A percentile compares a stretch with the other conserved stretches of the same genome.
Conservation (phyloP, 2,888 invertebrate genomes). For the Agrotis exclamationis region DNA sequence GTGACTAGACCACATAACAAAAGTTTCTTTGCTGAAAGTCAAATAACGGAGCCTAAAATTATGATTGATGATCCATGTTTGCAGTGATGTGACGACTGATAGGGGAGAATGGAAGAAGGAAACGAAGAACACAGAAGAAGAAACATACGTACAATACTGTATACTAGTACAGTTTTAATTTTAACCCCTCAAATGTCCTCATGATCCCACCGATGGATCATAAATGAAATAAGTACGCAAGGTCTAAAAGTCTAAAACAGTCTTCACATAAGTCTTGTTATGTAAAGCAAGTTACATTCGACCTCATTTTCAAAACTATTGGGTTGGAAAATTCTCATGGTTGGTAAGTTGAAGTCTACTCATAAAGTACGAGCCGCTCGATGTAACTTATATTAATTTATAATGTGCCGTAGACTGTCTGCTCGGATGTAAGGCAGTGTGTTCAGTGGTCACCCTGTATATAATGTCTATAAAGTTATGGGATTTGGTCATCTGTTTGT, state of each 20-base stretch:
- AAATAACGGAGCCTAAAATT: no score
- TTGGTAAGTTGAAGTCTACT: constrained; percentile 5
- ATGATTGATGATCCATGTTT: no score
- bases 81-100: no score
- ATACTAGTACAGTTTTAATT: no score
- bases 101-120: no score
- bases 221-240: no score
- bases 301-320: constrained; percentile 34
- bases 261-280: constrained; percentile 10
- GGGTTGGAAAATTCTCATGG: constrained; percentile 35
- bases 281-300: constrained; percentile 28
- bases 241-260: not conserved
- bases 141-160: no score
- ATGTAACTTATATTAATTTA: constrained; percentile 24
- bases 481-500: not conserved
- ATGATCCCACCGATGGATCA: no score
- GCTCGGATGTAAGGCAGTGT: not conserved
- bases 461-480: not conserved
- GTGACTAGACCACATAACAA: no score
- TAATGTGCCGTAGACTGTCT: constrained; percentile 15
- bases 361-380: constrained; percentile 25
- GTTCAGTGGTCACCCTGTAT: constrained; percentile 6
- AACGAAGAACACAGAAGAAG: no score
- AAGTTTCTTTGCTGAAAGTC: no score
- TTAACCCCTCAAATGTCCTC: no score